Percentiles rank a stretch among this genome's conserved stretches.
Conservation (phyloP, 1,140 invertebrate genomes). For the Trachelipus rathkii region DNA sequence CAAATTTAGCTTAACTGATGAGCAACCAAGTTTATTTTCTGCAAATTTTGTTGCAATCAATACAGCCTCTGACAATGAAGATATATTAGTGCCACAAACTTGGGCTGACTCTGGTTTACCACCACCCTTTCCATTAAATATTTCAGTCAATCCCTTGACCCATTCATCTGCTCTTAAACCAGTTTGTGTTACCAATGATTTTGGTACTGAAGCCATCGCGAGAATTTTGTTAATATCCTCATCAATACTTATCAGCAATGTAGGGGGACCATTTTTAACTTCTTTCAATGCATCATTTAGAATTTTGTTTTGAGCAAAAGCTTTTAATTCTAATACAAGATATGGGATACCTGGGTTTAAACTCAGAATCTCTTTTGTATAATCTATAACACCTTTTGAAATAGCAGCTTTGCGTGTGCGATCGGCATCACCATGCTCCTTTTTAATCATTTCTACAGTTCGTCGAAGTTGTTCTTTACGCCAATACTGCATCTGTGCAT, state of each 20-base stretch:
- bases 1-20: conserved; percentile 22
- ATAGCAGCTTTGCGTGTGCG: conserved; percentile 75
- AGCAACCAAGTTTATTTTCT: conserved; percentile 60
- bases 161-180: conserved; percentile 96
- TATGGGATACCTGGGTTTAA: conserved; percentile 61
- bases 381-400: conserved; percentile 70
- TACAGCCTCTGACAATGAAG: conserved; percentile 68
- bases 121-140: conserved; percentile 89
- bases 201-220: conserved; percentile 60
- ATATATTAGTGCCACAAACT: conserved; percentile 80
- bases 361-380: conserved; percentile 73
- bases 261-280: conserved; percentile 75
- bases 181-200: conserved; percentile 60
- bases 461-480: conserved; percentile 75
- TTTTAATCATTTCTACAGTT: conserved; percentile 79
- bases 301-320: conserved; percentile 83
- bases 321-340: conserved; percentile 78
- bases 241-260: conserved; percentile 90
- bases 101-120: conserved; percentile 93
- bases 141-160: conserved; percentile 71
- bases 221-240: conserved; percentile 81
- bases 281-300: conserved; percentile 92
- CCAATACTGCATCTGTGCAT: conserved; percentile 52
- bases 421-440: conserved; percentile 84
- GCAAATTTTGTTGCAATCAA: conserved; percentile 77